Percentiles rank a stretch among this genome's conserved stretches.
phyloP scores from a whole-genome alignment of 35 echinoderm and acorn worm species.

The Lytechinus pictus region DNA sequence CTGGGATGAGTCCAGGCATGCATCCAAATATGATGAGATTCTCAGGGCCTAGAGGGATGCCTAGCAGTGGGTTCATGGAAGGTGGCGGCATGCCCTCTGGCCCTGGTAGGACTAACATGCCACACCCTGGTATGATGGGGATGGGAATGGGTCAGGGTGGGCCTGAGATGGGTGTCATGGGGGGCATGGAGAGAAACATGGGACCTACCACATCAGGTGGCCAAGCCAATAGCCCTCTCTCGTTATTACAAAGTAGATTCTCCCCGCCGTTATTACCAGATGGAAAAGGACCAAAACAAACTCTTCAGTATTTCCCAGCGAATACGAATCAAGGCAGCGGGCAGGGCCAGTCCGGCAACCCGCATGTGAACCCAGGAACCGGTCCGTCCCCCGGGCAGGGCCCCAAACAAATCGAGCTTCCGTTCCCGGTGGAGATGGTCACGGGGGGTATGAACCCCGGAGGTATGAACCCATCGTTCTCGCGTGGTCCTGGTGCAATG shows the following conservation, averaged over 20 bases:
- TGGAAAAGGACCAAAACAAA: slow-evolving; percentile 97
- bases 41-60: slow-evolving; percentile 46
- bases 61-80: slow-evolving; percentile 34
- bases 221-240: slow-evolving; percentile 80
- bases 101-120: slow-evolving; percentile 49
- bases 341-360: slow-evolving; percentile 85
- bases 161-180: slow-evolving; percentile 23
- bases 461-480: slow-evolving; percentile 59
- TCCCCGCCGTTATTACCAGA: slow-evolving; percentile 93
- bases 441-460: slow-evolving; percentile 70
- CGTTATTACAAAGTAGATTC: slow-evolving; percentile 90
- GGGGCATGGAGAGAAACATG: slow-evolving; percentile 31
- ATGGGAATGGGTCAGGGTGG: slow-evolving; percentile 29
- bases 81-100: slow-evolving; percentile 41
- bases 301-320: slow-evolving; percentile 97
- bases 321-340: slow-evolving; percentile 57
- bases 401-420: slow-evolving; percentile 98
- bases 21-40: slow-evolving; percentile 52
- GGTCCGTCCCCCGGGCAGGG: slow-evolving; percentile 52
- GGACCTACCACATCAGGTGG: slow-evolving; percentile 37
- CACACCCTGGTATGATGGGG: slow-evolving; percentile 43
- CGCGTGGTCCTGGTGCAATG: slow-evolving; percentile 57
- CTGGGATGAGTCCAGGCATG: slow-evolving; percentile 47
- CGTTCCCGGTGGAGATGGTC: slow-evolving; percentile 93
- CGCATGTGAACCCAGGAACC: slow-evolving; percentile 81